A percentile compares a stretch with the other conserved stretches of the same genome.
Conservation (phyloP, 2,888 invertebrate species). For the Noctua pronuba region DNA sequence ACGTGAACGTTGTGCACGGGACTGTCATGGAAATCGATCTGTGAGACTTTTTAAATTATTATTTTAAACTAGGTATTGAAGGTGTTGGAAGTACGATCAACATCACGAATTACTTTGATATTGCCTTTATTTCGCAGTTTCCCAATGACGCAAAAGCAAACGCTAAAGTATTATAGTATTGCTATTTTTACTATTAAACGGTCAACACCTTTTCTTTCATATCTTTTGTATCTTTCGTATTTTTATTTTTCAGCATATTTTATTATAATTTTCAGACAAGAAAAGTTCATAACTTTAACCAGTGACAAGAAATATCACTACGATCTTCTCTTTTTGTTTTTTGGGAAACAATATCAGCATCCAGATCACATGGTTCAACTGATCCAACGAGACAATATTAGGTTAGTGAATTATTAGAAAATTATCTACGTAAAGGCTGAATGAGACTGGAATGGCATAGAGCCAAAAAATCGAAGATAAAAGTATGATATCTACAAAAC, state of each 20-base stretch:
- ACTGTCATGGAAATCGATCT: slow-evolving; percentile 89
- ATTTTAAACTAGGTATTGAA: background rate
- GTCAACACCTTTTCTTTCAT: background rate
- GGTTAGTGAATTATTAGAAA: slow-evolving; percentile 65
- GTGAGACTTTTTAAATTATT: slow-evolving; percentile 74
- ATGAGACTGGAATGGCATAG: background rate
- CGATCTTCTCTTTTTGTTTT: slow-evolving; percentile 89
- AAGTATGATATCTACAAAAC: no score
- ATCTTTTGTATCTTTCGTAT: background rate
- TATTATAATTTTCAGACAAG: slow-evolving; percentile 80
- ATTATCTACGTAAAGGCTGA: background rate
- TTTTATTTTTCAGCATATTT: background rate
- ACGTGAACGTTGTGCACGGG: slow-evolving; percentile 92
- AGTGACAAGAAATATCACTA: slow-evolving; percentile 85
- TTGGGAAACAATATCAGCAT: slow-evolving; percentile 90
- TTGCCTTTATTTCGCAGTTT: background rate
- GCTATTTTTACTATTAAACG: background rate
- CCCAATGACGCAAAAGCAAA: background rate
- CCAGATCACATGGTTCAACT: slow-evolving; percentile 82
- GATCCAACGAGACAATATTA: slow-evolving; percentile 68
- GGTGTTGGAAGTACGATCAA: background rate
- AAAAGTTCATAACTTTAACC: slow-evolving; percentile 88
- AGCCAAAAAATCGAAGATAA: background rate
- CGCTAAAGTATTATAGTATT: background rate
- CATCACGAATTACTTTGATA: background rate